Percentiles rank a stretch among this genome's conserved stretches.
These are phyloP conservation scores for Timema cristinae DNA, from an alignment of 2,888 invertebrate species.

Conservation along the genomic window DNA sequence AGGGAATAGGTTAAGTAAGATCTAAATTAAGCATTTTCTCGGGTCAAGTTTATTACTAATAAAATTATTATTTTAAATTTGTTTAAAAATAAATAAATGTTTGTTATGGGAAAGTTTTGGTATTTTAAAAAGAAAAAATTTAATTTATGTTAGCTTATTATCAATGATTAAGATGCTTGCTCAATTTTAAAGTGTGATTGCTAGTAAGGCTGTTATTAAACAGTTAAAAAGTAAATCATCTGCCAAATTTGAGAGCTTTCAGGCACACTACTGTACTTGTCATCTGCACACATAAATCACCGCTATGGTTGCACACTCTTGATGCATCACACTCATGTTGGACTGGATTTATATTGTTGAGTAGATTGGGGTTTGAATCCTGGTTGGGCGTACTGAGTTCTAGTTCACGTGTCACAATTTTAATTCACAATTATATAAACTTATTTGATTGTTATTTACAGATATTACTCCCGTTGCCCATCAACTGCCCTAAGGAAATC, in stretches of 20 bases:
- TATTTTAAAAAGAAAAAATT: neutral
- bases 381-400: neutral
- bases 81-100: too few relatives aligned
- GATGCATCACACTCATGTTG: too few relatives aligned
- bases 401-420: neutral
- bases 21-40: too few relatives aligned
- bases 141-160: neutral
- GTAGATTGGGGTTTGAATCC: neutral
- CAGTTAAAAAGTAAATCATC: neutral
- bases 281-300: too few relatives aligned
- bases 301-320: too few relatives aligned
- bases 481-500: constrained; percentile 72
- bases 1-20: too few relatives aligned
- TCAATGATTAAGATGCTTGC: neutral
- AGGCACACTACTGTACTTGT: too few relatives aligned
- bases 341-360: too few relatives aligned
- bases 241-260: too few relatives aligned
- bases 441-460: constrained; percentile 31
- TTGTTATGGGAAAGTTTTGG: too few relatives aligned
- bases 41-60: too few relatives aligned
- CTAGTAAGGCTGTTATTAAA: neutral
- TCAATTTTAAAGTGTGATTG: neutral
- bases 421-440: neutral
- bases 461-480: constrained; percentile 58
- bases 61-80: too few relatives aligned